These are phyloP conservation scores for Catostylus mosaicus DNA, from an alignment of 30 jellyfish, hydroid and myxozoan species.

Conservation along the genomic window DNA sequence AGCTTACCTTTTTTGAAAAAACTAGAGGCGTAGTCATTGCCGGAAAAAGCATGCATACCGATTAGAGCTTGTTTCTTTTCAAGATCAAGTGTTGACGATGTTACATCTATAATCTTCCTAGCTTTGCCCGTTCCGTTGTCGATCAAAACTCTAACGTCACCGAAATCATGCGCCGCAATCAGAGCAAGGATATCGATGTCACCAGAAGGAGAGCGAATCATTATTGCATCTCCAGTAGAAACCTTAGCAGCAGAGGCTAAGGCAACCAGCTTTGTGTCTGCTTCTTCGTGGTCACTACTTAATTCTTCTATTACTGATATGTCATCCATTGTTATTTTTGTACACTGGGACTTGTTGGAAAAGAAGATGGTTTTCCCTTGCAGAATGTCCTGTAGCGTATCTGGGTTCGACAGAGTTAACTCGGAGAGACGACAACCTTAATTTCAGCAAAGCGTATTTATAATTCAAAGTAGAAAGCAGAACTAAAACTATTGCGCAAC, in stretches of 20 bases:
- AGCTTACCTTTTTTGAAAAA: slow-evolving; percentile 46
- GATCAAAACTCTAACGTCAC: neutral
- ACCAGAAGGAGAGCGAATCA: slow-evolving; percentile 31
- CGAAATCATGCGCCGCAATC: slow-evolving; percentile 14
- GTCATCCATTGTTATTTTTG: too few relatives aligned
- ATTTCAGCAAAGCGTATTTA: too few relatives aligned
- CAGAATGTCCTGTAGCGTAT: too few relatives aligned
- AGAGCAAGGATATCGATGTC: slow-evolving; percentile 41
- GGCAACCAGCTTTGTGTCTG: slow-evolving; percentile 67
- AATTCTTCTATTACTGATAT: slow-evolving; percentile 24
- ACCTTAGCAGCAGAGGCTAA: slow-evolving; percentile 42
- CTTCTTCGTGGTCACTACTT: slow-evolving; percentile 44
- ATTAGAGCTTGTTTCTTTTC: slow-evolving; percentile 29
- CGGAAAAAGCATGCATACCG: slow-evolving; percentile 48
- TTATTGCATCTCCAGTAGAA: slow-evolving; percentile 36
- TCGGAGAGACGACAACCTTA: too few relatives aligned
- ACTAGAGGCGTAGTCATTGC: slow-evolving; percentile 42
- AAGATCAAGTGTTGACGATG: slow-evolving; percentile 37
- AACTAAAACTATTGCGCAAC: too few relatives aligned
- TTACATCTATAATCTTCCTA: slow-evolving; percentile 8
- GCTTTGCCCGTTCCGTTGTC: slow-evolving; percentile 39
- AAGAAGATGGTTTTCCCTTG: too few relatives aligned
- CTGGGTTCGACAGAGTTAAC: too few relatives aligned
- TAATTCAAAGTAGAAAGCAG: too few relatives aligned
- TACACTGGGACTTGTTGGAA: slow-evolving; percentile 47